Conservation (phyloP, 37 sponge, comb jelly and placozoan genomes). For the Tethya wilhelma region DNA sequence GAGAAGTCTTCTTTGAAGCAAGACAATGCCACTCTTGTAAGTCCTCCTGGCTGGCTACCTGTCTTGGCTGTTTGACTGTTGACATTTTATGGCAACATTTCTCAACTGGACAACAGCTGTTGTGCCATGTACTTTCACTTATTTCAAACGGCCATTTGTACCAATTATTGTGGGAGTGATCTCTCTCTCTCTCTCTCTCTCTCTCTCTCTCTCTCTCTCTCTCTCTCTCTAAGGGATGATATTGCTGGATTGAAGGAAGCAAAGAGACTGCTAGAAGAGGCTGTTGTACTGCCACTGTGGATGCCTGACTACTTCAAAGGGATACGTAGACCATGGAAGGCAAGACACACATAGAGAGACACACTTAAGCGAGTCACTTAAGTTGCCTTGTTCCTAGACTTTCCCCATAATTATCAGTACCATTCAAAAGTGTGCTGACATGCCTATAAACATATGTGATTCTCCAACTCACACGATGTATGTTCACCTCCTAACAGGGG, state of each 20-base stretch:
- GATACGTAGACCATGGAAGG: slow-evolving; percentile 98
- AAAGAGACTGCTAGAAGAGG: slow-evolving; percentile 95
- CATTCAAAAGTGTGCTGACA: no score
- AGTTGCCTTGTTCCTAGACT: neutral
- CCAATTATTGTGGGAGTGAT: no score
- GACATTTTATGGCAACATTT: neutral
- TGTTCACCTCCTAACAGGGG: slow-evolving; percentile 45
- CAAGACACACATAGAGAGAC: slow-evolving; percentile 11
- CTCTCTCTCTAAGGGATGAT: slow-evolving; percentile 69
- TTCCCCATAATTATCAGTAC: neutral
- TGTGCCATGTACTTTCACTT: no score
- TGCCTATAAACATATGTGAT: no score
- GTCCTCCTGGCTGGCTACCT: no score
- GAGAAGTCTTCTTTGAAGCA: slow-evolving; percentile 56
- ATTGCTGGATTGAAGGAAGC: slow-evolving; percentile 96
- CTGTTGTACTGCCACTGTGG: slow-evolving; percentile 95
- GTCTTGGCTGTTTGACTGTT: no score
- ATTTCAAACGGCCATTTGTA: neutral
- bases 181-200: no score
- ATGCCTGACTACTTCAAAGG: slow-evolving; percentile 99
- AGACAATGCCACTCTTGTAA: slow-evolving; percentile 74
- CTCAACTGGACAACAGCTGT: no score
- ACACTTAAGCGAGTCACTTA: no score
- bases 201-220: no score
- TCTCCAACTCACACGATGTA: neutral